phyloP scores from a whole-genome alignment of 2,888 invertebrate species.

The Drepana falcataria region DNA sequence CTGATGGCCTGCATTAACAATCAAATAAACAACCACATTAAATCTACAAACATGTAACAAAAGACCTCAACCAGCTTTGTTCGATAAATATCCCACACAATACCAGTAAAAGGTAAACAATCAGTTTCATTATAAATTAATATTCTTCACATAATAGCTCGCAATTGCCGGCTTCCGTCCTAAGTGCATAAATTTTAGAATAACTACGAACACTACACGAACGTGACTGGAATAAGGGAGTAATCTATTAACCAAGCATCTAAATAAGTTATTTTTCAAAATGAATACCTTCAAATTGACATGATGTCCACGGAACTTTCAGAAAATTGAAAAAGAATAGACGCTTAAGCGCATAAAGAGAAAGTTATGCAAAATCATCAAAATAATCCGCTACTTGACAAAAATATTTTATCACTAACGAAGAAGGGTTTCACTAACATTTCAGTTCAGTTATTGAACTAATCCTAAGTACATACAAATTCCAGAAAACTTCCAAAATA shows the following conservation, averaged over 20 bases:
- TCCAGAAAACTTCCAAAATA: no score
- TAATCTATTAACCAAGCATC: constrained; percentile 2
- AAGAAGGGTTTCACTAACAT: no score
- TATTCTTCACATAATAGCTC: constrained; percentile 2
- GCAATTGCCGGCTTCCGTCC: constrained; percentile 8
- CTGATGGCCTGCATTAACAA: constrained; percentile 40
- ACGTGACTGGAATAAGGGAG: background rate
- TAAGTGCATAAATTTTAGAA: constrained; percentile 7
- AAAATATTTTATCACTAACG: no score
- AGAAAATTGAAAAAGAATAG: no score
- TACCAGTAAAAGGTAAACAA: constrained; percentile 3
- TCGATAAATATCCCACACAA: constrained; percentile 7
- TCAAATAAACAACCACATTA: constrained; percentile 4
- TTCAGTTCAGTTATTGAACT: no score
- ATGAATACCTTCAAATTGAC: background rate
- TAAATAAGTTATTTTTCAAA: background rate
- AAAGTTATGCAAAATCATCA: no score
- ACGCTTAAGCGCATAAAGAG: no score
- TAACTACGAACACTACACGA: background rate
- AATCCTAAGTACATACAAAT: no score
- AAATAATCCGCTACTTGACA: no score
- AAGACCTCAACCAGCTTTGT: constrained; percentile 6
- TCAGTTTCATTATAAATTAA: constrained; percentile 9
- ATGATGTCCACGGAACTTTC: no score
- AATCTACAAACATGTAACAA: constrained; percentile 1